Percentiles rank a stretch among this genome's conserved stretches.
These are phyloP conservation scores for Paragorgia papillata DNA, from an alignment of 92 coral and sea anemone genomes.

Conservation along the genomic window DNA sequence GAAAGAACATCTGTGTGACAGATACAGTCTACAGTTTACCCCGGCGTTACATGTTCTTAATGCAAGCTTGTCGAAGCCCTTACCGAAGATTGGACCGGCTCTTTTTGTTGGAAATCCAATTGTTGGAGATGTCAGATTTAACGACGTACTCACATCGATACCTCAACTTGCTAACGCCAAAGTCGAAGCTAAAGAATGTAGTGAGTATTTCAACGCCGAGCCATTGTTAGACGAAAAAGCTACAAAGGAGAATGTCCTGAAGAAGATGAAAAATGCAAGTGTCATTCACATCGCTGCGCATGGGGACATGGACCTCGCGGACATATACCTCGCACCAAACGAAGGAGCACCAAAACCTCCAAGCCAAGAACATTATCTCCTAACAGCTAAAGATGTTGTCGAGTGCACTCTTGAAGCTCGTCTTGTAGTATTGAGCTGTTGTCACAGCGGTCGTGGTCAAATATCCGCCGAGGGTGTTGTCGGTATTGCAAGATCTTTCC, in stretches of 20 bases:
- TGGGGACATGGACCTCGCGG: slow-evolving; percentile 55
- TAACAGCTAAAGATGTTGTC: slow-evolving; percentile 48
- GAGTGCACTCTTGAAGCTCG: slow-evolving; percentile 30
- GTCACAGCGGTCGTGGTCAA: slow-evolving; percentile 24
- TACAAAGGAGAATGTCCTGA: slow-evolving; percentile 12
- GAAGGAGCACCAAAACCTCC: not conserved
- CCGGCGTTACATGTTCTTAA: too few species aligned
- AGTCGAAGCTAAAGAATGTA: slow-evolving; percentile 42
- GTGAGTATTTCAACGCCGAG: slow-evolving; percentile 25
- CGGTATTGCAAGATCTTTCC: slow-evolving; percentile 56
- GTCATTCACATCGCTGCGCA: slow-evolving; percentile 53
- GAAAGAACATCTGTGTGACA: too few species aligned
- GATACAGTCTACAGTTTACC: too few species aligned
- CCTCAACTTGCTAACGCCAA: slow-evolving; percentile 29
- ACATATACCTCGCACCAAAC: slow-evolving; percentile 54
- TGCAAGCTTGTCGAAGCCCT: slow-evolving; percentile 4
- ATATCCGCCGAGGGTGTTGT: slow-evolving; percentile 55
- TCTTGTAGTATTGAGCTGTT: slow-evolving; percentile 58
- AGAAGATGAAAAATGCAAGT: slow-evolving; percentile 35
- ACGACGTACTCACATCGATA: not conserved
- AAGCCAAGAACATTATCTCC: slow-evolving; percentile 36
- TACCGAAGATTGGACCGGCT: slow-evolving; percentile 16
- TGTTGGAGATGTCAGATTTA: slow-evolving; percentile 21
- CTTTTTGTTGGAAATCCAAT: slow-evolving; percentile 44
- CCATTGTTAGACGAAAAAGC: slow-evolving; percentile 37